Base-by-base conservation (phyloP, 1,140 invertebrate genomes). In the Drosophila ambigua region DNA sequence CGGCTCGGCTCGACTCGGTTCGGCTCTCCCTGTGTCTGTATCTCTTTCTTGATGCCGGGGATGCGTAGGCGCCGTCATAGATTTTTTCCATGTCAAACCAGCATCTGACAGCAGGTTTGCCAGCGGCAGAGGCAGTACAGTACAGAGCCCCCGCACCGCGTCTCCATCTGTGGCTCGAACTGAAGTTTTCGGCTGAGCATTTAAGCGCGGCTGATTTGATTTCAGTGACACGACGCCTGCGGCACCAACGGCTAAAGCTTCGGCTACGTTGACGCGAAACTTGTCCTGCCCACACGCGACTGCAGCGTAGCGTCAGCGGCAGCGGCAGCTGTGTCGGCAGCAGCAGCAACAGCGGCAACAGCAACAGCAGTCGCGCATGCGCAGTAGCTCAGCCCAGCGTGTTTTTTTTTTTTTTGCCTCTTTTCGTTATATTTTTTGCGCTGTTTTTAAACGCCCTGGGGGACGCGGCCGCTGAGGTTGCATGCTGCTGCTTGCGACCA, bases 201-300 rank as follows among this genome's bases (percentile, higher is more conserved):
- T 85, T 85, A 87, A 85, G 76, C 79, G 78, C 83, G 78, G 78
- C 75, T 85, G 82, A 85, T 85, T 85, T 85, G 82, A 85, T 85
- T 85, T 82, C 83, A 85, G 82, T 85, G 82, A 85, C 82, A 85
- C 83, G 82, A 76, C 69, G 82, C 82, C 83, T 60, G 82, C 55
- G 75, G 82, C 82, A 79, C 68, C 64, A 57, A 69, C 65, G 72
- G 35, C 35, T 11, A 39, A 39, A 39, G 35, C 35, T 13, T 4
- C 35, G 35, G 11, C 35, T 11, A 43, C 44, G 55, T 61, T 52
- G 67, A 58, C 78, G 62, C 69, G 57, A 76, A 76, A 76, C 72
- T 76, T 76, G 72, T 76, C 72, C 72, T 76, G 72, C 72, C 72
- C 61, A 67, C 73, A 53, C 69, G 73, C 81, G 59, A 72, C 59